Evolutionary conservation across 2,113 vertebrate species (phyloP).

Genomic region (Himantopus leucocephalus): DNA sequence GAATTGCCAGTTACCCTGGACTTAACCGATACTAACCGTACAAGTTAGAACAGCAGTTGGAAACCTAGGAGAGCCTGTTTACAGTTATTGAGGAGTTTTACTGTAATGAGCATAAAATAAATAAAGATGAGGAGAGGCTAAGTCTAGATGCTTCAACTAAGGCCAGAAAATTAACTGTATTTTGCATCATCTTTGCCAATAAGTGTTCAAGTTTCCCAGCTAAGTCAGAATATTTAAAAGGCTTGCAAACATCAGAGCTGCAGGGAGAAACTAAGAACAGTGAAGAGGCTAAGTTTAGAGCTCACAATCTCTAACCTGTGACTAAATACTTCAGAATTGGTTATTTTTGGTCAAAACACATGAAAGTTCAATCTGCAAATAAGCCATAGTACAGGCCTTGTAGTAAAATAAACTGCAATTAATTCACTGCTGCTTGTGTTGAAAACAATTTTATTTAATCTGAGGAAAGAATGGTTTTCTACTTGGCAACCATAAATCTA

Average conservation of each 20-base stretch:
- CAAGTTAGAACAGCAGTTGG: background rate
- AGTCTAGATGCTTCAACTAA: background rate
- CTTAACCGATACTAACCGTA: background rate
- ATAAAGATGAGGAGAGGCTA: background rate
- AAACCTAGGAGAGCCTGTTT: background rate
- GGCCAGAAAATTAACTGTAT: background rate
- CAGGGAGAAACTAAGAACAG: background rate
- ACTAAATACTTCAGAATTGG: background rate
- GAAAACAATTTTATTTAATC: background rate
- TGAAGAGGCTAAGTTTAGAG: background rate
- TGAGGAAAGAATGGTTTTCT: background rate
- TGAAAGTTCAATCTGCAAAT: background rate
- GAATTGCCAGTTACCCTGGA: background rate
- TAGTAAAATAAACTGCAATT: background rate
- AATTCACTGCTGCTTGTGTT: background rate
- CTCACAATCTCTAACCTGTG: background rate
- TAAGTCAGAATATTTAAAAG: background rate
- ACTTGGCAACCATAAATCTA: background rate
- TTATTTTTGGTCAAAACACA: background rate
- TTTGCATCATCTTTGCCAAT: background rate
- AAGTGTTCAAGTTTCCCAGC: background rate
- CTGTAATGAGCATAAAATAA: background rate
- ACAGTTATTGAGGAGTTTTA: background rate
- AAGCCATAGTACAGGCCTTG: background rate
- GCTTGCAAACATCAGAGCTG: background rate